phyloP scores from a whole-genome alignment of 2,113 vertebrate species.

The Protobothrops mucrosquamatus region DNA sequence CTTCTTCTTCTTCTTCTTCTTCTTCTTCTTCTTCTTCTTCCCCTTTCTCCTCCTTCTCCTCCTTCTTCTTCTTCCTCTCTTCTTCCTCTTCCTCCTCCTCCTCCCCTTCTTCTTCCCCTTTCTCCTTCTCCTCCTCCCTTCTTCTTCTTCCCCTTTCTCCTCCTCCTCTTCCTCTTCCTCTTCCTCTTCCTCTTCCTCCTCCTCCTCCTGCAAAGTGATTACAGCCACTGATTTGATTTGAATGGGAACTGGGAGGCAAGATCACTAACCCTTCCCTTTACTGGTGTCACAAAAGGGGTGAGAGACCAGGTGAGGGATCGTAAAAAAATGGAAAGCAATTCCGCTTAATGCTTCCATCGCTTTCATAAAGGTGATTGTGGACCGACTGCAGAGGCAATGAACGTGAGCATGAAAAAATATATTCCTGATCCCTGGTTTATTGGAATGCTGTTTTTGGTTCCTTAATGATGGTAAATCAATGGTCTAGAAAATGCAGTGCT shows the following conservation, averaged over 20 bases:
- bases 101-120: too few relatives aligned
- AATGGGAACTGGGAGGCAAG: neutral
- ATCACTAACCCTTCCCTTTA: neutral
- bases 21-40: rapidly evolving
- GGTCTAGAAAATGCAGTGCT: conserved; percentile 72
- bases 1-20: neutral
- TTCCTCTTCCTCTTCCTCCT: too few relatives aligned
- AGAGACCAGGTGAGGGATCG: conserved; percentile 34
- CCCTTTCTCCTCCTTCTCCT: too few relatives aligned
- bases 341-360: conserved; percentile 38
- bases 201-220: too few relatives aligned
- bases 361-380: conserved; percentile 29
- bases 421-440: conserved; percentile 45
- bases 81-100: neutral
- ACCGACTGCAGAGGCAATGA: conserved; percentile 22
- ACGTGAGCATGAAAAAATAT: conserved; percentile 26
- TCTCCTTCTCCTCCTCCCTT: rapidly evolving
- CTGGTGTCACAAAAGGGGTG: conserved; percentile 29
- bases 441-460: conserved; percentile 7
- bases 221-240: neutral
- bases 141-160: too few relatives aligned
- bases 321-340: conserved; percentile 30
- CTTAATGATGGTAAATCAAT: conserved; percentile 70
- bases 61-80: too few relatives aligned
- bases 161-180: neutral